phyloP scores from a whole-genome alignment of 2,797 vertebrate species.

The Chloroceryle inda region DNA sequence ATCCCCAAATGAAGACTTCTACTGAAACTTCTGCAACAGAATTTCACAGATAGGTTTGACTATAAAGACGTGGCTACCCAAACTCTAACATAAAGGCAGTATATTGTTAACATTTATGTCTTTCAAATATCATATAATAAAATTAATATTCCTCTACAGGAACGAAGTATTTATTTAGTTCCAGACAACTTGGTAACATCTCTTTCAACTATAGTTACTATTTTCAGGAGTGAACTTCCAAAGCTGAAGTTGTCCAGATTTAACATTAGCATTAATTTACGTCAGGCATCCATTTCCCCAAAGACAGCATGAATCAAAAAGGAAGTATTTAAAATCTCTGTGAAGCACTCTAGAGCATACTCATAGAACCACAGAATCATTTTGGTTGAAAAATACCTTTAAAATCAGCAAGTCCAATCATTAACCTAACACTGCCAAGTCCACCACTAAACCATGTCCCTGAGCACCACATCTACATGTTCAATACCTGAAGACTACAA shows the following conservation, averaged over 20 bases:
- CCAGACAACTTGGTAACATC: constrained; percentile 76
- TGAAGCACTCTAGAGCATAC: neutral
- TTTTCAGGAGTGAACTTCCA: constrained; percentile 77
- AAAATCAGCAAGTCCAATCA: too few species aligned
- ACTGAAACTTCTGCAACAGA: constrained; percentile 37
- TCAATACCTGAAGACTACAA: neutral
- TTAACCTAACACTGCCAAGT: too few species aligned
- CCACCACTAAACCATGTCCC: too few species aligned
- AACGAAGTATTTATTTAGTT: constrained; percentile 74
- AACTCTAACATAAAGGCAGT: constrained; percentile 56
- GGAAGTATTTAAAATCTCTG: constrained; percentile 59
- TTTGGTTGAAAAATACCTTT: neutral
- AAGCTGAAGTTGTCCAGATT: constrained; percentile 79
- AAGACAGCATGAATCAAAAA: constrained; percentile 72
- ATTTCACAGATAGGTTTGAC: constrained; percentile 48
- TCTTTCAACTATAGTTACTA: constrained; percentile 79
- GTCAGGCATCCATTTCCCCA: constrained; percentile 78
- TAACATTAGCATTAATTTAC: constrained; percentile 82
- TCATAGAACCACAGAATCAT: neutral
- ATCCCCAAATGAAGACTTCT: constrained; percentile 52
- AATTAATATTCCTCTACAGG: constrained; percentile 74
- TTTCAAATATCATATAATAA: constrained; percentile 60
- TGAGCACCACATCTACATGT: too few species aligned
- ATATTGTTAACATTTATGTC: constrained; percentile 66
- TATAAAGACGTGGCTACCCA: constrained; percentile 37